Base-by-base conservation (phyloP, 2,888 invertebrate species). In the Calephelis perditalis region DNA sequence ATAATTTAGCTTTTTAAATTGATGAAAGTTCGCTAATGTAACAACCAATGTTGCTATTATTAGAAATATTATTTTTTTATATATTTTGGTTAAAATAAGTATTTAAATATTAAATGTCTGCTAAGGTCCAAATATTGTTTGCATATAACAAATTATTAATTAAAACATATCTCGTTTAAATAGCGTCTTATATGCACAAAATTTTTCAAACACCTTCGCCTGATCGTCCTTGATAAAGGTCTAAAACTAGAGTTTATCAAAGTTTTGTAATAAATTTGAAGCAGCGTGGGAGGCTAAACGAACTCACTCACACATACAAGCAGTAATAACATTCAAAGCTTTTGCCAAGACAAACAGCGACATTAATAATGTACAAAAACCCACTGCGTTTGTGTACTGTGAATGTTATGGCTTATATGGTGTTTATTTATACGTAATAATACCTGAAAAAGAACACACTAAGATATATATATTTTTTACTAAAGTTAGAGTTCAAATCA, bases 271-370 rank as follows among this genome's bases (percentile, higher is more conserved):
- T 61, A 57, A 44, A 57, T 56, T 56, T 58, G 47, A 66, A 67
- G 66, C 67, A 60, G 62, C 62, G 57, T 65, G 49, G 58, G 62
- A 63, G 58, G 62, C 62, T 62, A 59, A 56, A 64, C 62, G 57
- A 60, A 68, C 52, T 63, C 65, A 70, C 60, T 55, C 59, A 67
- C 67, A 71, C 61, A 61, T 65, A 68, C 57, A 63, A 68, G 68
- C 68, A 63, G 57, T 70, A 62, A 52, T 62, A 79, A 89, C 88
- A 89, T 76, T 76, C 77, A 89, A 89, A 89, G 89, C 88, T 72
- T 75, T 82, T 82, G 81, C 81, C 80, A 85, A 82, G 73, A 83
- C 84, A 82, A 67, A 73, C 79, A 83, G 82, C 83, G 66, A 87
- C 85, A 87, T 73, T 72, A 70, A 82, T 73, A 77, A 78, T 80